Percentiles rank a stretch among this genome's conserved stretches.
These are phyloP conservation scores for Melanotus villosus DNA, from an alignment of 2,888 invertebrate species.

Conservation along the genomic window DNA sequence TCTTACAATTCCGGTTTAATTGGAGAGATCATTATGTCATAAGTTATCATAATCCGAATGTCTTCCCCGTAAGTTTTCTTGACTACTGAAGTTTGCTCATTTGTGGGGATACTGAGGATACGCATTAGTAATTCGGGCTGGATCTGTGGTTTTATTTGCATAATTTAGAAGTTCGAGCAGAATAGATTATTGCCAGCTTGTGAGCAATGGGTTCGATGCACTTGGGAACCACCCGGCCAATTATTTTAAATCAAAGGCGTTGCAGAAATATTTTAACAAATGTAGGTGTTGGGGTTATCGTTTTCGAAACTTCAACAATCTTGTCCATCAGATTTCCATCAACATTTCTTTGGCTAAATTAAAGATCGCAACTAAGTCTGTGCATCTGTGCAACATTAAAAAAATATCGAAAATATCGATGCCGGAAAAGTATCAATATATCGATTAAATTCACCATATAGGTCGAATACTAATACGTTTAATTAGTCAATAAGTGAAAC, in stretches of 20 bases:
- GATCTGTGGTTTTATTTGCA: constrained; percentile 30
- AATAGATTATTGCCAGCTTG: constrained; percentile 11
- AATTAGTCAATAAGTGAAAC: too few relatives aligned
- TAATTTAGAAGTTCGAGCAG: constrained; percentile 19
- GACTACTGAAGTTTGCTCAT: constrained; percentile 19
- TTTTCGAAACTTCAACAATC: too few relatives aligned
- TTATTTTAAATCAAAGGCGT: neutral
- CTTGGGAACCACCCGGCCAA: constrained; percentile 11
- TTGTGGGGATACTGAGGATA: neutral
- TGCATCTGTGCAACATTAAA: too few relatives aligned
- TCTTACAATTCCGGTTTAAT: too few relatives aligned
- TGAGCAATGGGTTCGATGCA: constrained; percentile 19
- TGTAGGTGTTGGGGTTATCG: constrained; percentile 3
- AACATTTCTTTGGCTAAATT: too few relatives aligned
- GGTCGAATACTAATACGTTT: too few relatives aligned
- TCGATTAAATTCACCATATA: too few relatives aligned
- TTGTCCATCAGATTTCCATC: too few relatives aligned
- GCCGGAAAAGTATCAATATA: too few relatives aligned
- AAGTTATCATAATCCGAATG: neutral
- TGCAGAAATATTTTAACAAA: neutral
- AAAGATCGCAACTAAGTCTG: too few relatives aligned
- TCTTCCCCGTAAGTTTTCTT: constrained; percentile 2
- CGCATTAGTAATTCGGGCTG: constrained; percentile 14
- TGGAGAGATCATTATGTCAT: too few relatives aligned
- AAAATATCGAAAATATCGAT: too few relatives aligned